phyloP scores from a whole-genome alignment of 2,797 vertebrate species.

The Coendou prehensilis region DNA sequence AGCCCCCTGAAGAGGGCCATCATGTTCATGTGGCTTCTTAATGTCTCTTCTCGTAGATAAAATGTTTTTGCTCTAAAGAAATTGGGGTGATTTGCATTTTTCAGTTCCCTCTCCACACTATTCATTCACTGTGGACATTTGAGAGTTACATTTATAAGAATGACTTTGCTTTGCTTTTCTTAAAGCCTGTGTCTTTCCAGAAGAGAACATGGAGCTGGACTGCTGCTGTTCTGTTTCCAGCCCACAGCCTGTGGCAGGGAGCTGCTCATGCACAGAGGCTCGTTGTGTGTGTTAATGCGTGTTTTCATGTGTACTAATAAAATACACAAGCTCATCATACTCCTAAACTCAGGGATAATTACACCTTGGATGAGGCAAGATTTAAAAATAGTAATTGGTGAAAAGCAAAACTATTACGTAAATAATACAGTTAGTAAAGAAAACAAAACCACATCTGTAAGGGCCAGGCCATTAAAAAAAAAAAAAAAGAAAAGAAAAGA shows the following conservation, averaged over 20 bases:
- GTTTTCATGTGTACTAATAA: not conserved
- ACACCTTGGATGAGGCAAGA: not conserved
- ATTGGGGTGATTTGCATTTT: not conserved
- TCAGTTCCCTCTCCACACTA: accelerated
- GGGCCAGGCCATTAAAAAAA: not conserved
- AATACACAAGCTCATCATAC: not conserved
- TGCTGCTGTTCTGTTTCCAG: accelerated
- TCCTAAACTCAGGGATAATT: not conserved
- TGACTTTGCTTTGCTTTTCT: not conserved
- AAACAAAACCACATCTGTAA: not conserved
- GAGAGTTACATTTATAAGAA: not conserved
- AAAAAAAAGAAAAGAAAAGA: not conserved
- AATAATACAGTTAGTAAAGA: slow-evolving; percentile 6
- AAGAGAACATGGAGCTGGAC: not conserved
- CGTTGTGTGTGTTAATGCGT: accelerated
- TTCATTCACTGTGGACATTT: not conserved
- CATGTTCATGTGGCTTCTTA: accelerated
- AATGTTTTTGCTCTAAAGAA: not conserved
- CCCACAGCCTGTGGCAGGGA: not conserved
- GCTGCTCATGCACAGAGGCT: not conserved
- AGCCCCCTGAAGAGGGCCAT: accelerated
- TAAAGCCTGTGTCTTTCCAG: not conserved
- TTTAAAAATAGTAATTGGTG: not conserved
- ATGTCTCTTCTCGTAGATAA: not conserved
- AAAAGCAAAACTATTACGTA: slow-evolving; percentile 1